A percentile compares a stretch with the other conserved stretches of the same genome.
phyloP scores from a whole-genome alignment of 2,113 vertebrate species.

The Trachemys scripta region DNA sequence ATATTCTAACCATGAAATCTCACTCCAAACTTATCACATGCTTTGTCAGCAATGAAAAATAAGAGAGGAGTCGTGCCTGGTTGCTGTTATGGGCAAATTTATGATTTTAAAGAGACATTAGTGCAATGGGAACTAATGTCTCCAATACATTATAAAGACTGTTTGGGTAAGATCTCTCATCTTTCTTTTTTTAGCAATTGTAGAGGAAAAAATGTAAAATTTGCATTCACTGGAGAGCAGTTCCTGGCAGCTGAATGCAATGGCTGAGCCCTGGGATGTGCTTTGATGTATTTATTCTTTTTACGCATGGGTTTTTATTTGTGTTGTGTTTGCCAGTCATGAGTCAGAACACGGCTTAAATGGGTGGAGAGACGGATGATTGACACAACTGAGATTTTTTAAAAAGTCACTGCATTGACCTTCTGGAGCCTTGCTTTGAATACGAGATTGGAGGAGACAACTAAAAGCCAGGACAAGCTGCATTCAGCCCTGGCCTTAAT shows the following conservation, averaged over 20 bases:
- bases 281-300: not conserved
- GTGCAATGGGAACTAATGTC: not conserved
- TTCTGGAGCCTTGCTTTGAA: conserved; percentile 44
- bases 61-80: not conserved
- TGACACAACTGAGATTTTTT: not conserved
- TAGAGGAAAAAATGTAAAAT: not conserved
- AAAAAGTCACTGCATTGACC: conserved; percentile 4
- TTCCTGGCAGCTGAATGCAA: not conserved
- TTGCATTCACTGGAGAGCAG: not conserved
- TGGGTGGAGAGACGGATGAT: not conserved
- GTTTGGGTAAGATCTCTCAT: not conserved
- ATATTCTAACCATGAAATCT: not conserved
- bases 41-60: not conserved
- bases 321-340: conserved; percentile 2
- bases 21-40: not conserved
- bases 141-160: not conserved
- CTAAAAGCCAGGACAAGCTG: not conserved
- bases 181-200: not conserved
- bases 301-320: not conserved
- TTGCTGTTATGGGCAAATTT: not conserved
- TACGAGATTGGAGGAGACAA: conserved; percentile 33
- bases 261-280: not conserved
- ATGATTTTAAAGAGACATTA: not conserved
- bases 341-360: conserved; percentile 16
- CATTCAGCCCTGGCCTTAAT: not conserved